Base-by-base conservation (phyloP, 2,888 invertebrate genomes). In the Lamellibrachia columna region DNA sequence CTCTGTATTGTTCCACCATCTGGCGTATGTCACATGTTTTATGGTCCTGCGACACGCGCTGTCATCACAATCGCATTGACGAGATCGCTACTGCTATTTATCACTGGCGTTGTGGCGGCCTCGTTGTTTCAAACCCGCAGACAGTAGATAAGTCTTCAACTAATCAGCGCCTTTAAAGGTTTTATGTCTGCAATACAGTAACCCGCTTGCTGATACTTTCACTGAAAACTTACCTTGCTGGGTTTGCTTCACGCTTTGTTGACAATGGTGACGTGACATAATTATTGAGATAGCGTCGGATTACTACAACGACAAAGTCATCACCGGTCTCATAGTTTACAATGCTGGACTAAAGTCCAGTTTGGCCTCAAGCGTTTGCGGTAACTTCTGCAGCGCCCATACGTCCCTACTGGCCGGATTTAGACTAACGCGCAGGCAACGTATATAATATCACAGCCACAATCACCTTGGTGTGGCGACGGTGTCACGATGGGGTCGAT, bases 401-500 rank as follows among this genome's bases (percentile, higher is more conserved):
- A n/a, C 75, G 2, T 15, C 22, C 7, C 55, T 55, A 9, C 7
- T 9, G 55, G 55, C 8, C 3, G 55, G 7, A 9, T 1, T 55
- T 55, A 55, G 55, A 55, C 55, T 9, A 22, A 75, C 22, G 15
- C 1, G 75, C n/a, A n/a, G n/a, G 22, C 22, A 15, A 15, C 3
- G 75, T 75, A 75, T 15, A 75, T 75, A 75, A 22, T n/a, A 1
- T 3, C 75, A 11, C 4, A 75, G 75, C 22, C 60, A 60, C 3
- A 1, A 22, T 15, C 15, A 60, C 60, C 15, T 60, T 22, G 75
- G 22, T 22, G 75, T 75, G 22, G 3, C 15, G 75, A 75, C 75
- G 75, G 22, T 6, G 1, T 6, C 11, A 75, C 15, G 75, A 92
- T 92, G 92, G 92, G 92, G 11, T 92, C 92, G 9, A 52, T 92